Conservation (phyloP, 2,888 invertebrate genomes). For the Byasa hedistus region DNA sequence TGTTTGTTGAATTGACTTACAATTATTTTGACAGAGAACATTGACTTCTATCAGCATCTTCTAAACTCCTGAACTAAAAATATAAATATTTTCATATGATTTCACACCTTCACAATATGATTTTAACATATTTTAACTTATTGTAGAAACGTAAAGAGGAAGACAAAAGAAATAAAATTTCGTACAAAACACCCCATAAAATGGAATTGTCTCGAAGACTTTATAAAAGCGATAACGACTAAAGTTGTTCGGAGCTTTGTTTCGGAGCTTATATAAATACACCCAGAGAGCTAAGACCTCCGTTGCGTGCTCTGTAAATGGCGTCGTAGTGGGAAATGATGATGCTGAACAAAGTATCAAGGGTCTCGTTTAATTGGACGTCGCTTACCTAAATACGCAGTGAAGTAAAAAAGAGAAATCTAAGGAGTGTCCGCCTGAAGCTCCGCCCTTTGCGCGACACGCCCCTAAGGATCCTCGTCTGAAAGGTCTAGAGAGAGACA, state of each 20-base stretch:
- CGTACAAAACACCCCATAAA: slow-evolving; percentile 79
- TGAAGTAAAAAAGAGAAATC: slow-evolving; percentile 75
- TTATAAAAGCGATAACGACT: slow-evolving; percentile 79
- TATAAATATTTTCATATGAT: no score
- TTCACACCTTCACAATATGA: no score
- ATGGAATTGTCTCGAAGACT: slow-evolving; percentile 76
- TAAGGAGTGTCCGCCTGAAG: slow-evolving; percentile 74
- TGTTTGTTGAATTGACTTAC: no score
- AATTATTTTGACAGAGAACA: no score
- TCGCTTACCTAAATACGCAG: slow-evolving; percentile 66
- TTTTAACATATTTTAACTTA: neutral
- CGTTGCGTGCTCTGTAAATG: slow-evolving; percentile 34
- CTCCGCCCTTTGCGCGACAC: slow-evolving; percentile 67
- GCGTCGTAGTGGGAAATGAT: slow-evolving; percentile 32
- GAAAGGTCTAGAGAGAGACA: slow-evolving; percentile 61
- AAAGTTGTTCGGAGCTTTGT: slow-evolving; percentile 76
- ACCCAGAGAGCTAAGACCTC: slow-evolving; percentile 50
- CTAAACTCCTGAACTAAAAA: no score
- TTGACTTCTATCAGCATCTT: no score
- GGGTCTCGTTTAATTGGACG: slow-evolving; percentile 59
- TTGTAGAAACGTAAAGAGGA: slow-evolving; percentile 43
- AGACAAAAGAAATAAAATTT: slow-evolving; percentile 76
- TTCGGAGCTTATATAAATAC: slow-evolving; percentile 71
- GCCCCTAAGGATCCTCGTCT: slow-evolving; percentile 65
- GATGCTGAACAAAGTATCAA: slow-evolving; percentile 43